Conservation (phyloP, 2,797 vertebrate species). For the Rhyacichthys aspro region DNA sequence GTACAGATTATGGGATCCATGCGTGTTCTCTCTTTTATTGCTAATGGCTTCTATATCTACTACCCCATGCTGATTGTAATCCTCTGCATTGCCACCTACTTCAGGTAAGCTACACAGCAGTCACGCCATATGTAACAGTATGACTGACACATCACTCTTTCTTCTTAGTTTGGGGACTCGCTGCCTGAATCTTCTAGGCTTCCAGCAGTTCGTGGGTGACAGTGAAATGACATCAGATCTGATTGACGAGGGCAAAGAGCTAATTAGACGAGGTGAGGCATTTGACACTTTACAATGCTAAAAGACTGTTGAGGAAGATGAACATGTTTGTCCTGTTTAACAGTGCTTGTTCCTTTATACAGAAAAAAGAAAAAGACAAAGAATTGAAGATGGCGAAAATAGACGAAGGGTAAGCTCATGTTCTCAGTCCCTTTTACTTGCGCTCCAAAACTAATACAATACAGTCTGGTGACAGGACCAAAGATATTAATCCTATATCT, state of each 20-base stretch:
- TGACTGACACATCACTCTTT: neutral
- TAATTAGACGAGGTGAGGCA: slow-evolving; percentile 88
- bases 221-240: slow-evolving; percentile 97
- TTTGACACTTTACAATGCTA: neutral
- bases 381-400: slow-evolving; percentile 94
- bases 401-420: slow-evolving; percentile 86
- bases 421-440: neutral
- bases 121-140: neutral
- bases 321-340: neutral
- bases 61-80: slow-evolving; percentile 97
- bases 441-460: too few relatives aligned
- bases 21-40: slow-evolving; percentile 94
- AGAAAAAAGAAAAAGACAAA: slow-evolving; percentile 96
- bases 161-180: slow-evolving; percentile 90
- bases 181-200: slow-evolving; percentile 95
- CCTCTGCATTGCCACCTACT: slow-evolving; percentile 97
- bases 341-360: slow-evolving; percentile 3
- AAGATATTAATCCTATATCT: too few relatives aligned
- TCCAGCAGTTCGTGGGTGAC: slow-evolving; percentile 97
- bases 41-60: slow-evolving; percentile 98
- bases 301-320: too few relatives aligned
- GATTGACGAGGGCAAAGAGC: slow-evolving; percentile 95
- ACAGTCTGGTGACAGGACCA: too few relatives aligned
- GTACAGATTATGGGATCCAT: slow-evolving; percentile 97
- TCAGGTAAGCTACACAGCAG: slow-evolving; percentile 82